Evolutionary conservation across 92 coral and sea anemone species (phyloP).

Genomic region (Bergia puertoricense): DNA sequence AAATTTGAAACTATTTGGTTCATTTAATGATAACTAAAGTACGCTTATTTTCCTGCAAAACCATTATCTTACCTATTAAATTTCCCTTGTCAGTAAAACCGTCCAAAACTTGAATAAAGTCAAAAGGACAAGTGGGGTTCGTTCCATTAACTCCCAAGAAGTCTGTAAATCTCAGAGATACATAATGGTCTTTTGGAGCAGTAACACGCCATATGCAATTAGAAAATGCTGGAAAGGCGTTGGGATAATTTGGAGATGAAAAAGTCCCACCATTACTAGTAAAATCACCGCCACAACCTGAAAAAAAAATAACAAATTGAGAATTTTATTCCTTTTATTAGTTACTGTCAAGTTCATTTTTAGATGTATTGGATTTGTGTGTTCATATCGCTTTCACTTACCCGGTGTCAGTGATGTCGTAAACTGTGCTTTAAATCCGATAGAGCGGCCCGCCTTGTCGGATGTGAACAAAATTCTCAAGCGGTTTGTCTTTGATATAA

Average conservation of each 20-base stretch:
- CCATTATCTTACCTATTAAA: constrained; percentile 55
- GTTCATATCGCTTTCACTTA: constrained; percentile 16
- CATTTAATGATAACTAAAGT: not conserved
- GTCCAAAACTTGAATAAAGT: constrained; percentile 68
- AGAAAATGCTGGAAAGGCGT: constrained; percentile 68
- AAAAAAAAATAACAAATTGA: not conserved
- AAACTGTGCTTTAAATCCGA: constrained; percentile 71
- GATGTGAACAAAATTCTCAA: constrained; percentile 64
- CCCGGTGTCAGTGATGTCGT: constrained; percentile 85
- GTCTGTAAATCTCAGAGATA: constrained; percentile 74
- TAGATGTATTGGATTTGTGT: no score
- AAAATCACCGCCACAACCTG: constrained; percentile 93
- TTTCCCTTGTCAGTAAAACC: constrained; percentile 61
- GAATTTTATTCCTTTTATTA: no score
- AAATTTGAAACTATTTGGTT: not conserved
- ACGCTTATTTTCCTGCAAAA: not conserved
- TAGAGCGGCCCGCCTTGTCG: constrained; percentile 68
- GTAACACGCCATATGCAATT: constrained; percentile 87
- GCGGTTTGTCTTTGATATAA: constrained; percentile 72
- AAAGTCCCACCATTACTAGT: constrained; percentile 46
- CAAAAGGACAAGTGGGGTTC: constrained; percentile 63
- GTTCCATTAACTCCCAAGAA: constrained; percentile 80
- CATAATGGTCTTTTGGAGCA: constrained; percentile 70
- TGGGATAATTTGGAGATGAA: constrained; percentile 81
- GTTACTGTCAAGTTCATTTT: no score